Base-by-base conservation (phyloP, 2,888 invertebrate genomes). In the Arctia plantaginis region DNA sequence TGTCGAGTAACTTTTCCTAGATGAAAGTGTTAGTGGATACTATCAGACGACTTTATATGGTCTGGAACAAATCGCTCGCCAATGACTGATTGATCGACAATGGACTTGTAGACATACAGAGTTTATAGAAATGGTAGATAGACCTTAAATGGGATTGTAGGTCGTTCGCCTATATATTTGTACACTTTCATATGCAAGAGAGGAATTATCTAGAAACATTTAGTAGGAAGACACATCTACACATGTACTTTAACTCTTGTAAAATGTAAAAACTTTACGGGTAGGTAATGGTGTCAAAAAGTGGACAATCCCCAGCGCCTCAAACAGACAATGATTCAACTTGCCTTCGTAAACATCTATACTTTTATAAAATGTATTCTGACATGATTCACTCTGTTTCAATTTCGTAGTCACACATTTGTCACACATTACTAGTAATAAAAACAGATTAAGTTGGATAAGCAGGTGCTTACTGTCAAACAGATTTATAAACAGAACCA, bases 381-480 rank as follows among this genome's bases (percentile, higher is more conserved):
- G 30, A 15, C 0, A 62, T 62, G 30, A 62, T 62, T 30, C 59
- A 62, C 30, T 30, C 27, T 6, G 15, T 62, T 62, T 62, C 59
- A 62, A 62, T 62, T 30, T 27, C 15, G 59, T 15, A 62, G 59
- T 62, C 30, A 62, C 13, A 62, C 44, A 44, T 67, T 44, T 44
- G 44, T 41, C 27, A 20, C 30, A 55, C 13, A n/a, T 51, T 69
- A n/a, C 18, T 35, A 69, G 39, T n/a, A 35, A 35, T 55, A 55
- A 41, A 69, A 69, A 41, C 69, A 62, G 41, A 59, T 35, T 41
- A 18, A 4, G 35, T 39, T 27, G 27, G 15, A 33, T 41, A 27
- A 41, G 3, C 62, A 55, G 62, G 62, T 69, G 59, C 39, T 69
- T 62, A 30, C 10, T 69, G 39, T 62, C 62, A 69, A 62, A 69